Conservation (phyloP, 35 echinoderm and acorn worm species). For the Nesometra sesokonis region DNA sequence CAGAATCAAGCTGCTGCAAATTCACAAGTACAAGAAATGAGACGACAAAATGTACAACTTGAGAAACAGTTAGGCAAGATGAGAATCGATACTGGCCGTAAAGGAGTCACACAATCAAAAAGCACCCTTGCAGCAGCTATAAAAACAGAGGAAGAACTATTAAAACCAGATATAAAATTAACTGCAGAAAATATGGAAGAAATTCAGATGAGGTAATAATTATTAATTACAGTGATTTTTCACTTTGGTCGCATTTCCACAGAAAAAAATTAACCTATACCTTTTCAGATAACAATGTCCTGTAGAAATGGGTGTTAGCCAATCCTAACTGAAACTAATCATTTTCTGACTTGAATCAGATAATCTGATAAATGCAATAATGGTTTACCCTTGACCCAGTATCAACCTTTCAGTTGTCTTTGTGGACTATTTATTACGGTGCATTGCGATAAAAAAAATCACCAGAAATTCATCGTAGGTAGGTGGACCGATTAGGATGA, state of each 20-base stretch:
- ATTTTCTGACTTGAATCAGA: too few species aligned
- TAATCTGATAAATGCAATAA: too few species aligned
- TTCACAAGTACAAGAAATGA: conserved; percentile 35
- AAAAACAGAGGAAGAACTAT: conserved; percentile 44
- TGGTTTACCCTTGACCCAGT: too few species aligned
- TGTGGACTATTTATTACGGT: too few species aligned
- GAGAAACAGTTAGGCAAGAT: conserved; percentile 79
- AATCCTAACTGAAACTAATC: too few species aligned
- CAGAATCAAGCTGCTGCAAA: conserved; percentile 48
- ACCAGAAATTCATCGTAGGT: too few species aligned
- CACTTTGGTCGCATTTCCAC: neutral
- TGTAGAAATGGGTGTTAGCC: too few species aligned
- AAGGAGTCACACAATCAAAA: neutral
- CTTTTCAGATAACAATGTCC: too few species aligned
- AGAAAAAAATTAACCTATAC: too few species aligned
- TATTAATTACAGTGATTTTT: neutral
- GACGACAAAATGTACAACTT: conserved; percentile 70
- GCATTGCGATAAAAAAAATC: too few species aligned
- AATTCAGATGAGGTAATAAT: conserved; percentile 71
- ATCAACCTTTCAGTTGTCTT: too few species aligned
- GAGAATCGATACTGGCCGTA: conserved; percentile 39
- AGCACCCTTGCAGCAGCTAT: neutral
- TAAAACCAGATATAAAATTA: conserved; percentile 38
- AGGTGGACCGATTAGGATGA: too few species aligned
- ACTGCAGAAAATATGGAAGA: conserved; percentile 60